Evolutionary conservation across 2,797 vertebrate species (phyloP), one percentile per base, ranked within the genome.

Genomic region (Peromyscus attwateri): DNA sequence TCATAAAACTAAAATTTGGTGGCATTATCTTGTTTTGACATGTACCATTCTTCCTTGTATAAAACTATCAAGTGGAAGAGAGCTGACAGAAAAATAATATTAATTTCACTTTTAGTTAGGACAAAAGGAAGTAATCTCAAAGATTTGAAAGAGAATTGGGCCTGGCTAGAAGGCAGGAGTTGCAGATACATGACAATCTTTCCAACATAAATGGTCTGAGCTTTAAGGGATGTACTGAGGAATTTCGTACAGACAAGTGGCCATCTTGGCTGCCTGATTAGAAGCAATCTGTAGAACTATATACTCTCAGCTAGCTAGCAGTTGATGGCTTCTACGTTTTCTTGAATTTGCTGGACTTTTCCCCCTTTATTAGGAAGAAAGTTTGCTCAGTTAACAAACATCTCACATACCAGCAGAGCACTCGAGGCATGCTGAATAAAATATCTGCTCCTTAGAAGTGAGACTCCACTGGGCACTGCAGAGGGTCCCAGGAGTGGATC

Each of bases 1-100:
- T 17, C 62, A 76, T 52, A 94, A 66, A 91, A 95, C 27, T 84
- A 60, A 80, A 89, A 96, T 68, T 87, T 93, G 19, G 27, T 97
- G 40, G 12, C 17, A 2, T 60, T 60, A 87, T 3, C 31, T 80
- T 89, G 12, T 91, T 85, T 88, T 96, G 31, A 76, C 27, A 92
- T 84, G 40, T 83, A 40, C 27, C 17, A 52, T 89, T 93, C 49
- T 25, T 95, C n/a, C 23, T 80, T 13, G 27, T 1, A 83, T 95
- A 91, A 93, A 89, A 71, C 10, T 83, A 64, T 87, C 25, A 87
- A 89, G 14, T 62, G 55, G 12, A 81, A 37, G 25, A 82, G 12
- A 31, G n/a, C 14, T 40, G n/a, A 29, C 40, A 89, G 9, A 91
- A 46, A 46, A 60, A 95, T 89, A 73, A 55, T 37, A 29, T 80